Base-by-base conservation (phyloP, 2,113 vertebrate species). In the Semnopithecus entellus region DNA sequence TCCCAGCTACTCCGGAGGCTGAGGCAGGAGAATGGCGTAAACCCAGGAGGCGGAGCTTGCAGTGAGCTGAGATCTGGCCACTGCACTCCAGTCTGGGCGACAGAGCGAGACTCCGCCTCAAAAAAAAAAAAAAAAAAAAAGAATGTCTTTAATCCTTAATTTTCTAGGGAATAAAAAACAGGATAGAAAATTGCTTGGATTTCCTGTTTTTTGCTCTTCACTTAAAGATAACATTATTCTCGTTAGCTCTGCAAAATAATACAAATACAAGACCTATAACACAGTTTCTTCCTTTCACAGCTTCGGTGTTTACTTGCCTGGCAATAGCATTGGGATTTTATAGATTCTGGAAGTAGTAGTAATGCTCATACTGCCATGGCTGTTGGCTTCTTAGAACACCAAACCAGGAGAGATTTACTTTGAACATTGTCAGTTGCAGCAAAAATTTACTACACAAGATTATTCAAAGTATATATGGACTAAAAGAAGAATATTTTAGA, bases 261-360 rank as follows among this genome's bases (percentile, higher is more conserved):
- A 72, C 48, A 88, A 94, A 82, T 92, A 45, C 9, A 27, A 83
- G 35, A 57, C 43, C 22, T 87, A 0, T 84, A 92, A 85, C 23
- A 40, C 32, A 64, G 61, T 40, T 30, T 95, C 27, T 87, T 70
- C 95, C 76, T 87, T 95, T 80, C 96, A 32, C 98, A 99, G 99
- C 99, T 1, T 99, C 99, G 0, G 98, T 99, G 30, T 99, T 99
- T 98, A 99, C 99, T 83, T 99, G 99, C 98, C 98, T 99, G 23
- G 99, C 99, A 32, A 99, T 99, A 96, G 99, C 99, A 20, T 97
- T 99, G 98, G 99, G 99, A 76, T 99, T 99, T 98, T 99, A 99
- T 91, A 98, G 99, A 27, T 96, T 99, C 90, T 99, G 99, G 99
- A 99, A 99, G 81, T 99, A 99, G 90, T 83, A 68, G 20, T 48